Evolutionary conservation across 1,140 invertebrate genomes (phyloP).

Genomic region (Melipona quadrifasciata): DNA sequence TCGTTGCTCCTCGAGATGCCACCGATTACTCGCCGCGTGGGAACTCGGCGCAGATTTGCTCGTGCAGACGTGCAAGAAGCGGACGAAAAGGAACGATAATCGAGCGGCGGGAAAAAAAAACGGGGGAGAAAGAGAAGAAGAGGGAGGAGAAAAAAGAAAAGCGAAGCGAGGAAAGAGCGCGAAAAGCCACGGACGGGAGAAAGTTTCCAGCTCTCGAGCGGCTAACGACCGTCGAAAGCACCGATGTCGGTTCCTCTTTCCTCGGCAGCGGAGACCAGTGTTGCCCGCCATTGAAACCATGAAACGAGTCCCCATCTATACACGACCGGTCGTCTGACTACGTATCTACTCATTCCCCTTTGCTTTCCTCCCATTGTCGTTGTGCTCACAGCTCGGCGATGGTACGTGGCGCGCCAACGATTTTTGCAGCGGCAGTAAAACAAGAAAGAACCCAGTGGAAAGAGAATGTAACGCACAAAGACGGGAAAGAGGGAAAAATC

Average conservation of each 20-base stretch:
- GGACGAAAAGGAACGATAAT: too few relatives aligned
- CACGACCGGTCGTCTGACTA: constrained; percentile 20
- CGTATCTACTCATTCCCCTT: constrained; percentile 10
- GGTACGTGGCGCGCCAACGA: constrained; percentile 6
- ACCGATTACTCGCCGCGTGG: too few relatives aligned
- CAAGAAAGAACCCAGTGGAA: background rate
- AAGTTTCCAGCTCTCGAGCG: constrained; percentile 37
- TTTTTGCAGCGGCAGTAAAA: constrained; percentile 1
- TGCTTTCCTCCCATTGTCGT: constrained; percentile 26
- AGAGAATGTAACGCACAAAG: background rate
- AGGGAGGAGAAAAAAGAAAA: too few relatives aligned
- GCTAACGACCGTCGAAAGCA: constrained; percentile 33
- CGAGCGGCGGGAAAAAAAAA: too few relatives aligned
- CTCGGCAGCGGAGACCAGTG: background rate
- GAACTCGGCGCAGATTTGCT: too few relatives aligned
- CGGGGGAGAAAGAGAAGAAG: background rate
- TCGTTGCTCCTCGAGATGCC: constrained; percentile 9
- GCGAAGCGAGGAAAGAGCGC: background rate
- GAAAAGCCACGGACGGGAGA: constrained; percentile 15
- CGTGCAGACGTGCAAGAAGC: too few relatives aligned
- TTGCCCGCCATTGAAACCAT: constrained; percentile 21
- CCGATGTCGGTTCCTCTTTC: background rate
- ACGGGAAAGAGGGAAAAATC: background rate
- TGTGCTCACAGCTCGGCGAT: background rate
- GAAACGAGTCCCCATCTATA: background rate